Conservation (phyloP, 2,888 invertebrate species). For the Enoplolaimus lenunculus region DNA sequence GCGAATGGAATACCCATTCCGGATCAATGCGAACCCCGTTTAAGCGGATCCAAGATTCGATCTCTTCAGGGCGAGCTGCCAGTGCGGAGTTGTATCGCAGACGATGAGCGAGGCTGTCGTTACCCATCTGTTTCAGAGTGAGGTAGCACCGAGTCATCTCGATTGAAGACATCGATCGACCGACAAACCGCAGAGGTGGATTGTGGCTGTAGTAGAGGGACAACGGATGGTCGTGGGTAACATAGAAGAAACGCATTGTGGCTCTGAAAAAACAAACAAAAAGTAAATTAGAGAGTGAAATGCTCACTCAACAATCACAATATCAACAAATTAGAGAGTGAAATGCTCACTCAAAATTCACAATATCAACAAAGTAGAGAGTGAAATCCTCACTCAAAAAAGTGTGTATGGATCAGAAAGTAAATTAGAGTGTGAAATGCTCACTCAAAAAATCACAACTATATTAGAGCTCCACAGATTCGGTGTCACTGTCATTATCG, state of each 20-base stretch:
- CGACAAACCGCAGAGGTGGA: neutral
- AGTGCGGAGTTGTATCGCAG: neutral
- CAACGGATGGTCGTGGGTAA: neutral
- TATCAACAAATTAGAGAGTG: neutral
- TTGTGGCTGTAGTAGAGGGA: neutral
- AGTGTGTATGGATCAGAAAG: too few relatives aligned
- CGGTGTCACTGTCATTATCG: neutral
- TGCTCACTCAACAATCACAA: neutral
- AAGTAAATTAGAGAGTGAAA: neutral
- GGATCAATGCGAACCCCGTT: neutral
- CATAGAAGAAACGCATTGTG: neutral
- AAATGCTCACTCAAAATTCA: neutral
- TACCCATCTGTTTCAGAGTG: neutral
- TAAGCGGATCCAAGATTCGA: neutral
- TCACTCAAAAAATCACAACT: neutral
- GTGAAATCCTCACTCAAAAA: neutral
- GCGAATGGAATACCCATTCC: neutral
- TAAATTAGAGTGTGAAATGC: neutral
- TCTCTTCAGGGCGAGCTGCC: neutral
- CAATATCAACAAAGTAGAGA: neutral
- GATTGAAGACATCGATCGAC: neutral
- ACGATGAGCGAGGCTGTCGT: neutral
- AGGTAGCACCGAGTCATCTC: neutral
- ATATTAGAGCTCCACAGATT: neutral
- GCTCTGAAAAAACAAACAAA: neutral